These are phyloP conservation scores for Oconnorella tubifera DNA, from an alignment of 2,888 invertebrate species.

Conservation along the genomic window DNA sequence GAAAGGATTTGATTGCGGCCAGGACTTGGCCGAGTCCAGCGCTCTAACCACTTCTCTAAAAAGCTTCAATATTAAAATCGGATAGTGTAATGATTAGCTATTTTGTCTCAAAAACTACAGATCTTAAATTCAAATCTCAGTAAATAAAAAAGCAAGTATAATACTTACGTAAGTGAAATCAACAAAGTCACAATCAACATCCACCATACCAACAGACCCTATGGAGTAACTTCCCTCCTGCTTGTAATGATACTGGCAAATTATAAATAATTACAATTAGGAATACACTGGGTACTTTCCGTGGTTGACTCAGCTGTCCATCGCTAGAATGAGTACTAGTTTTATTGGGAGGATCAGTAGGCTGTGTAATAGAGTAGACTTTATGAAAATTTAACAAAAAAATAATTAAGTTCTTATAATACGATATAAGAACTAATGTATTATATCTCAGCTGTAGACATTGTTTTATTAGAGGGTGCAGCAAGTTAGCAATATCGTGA, in stretches of 20 bases:
- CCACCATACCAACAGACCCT: slow-evolving; percentile 90
- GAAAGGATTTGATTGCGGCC: too few species aligned
- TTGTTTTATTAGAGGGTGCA: too few species aligned
- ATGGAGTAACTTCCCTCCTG: slow-evolving; percentile 91
- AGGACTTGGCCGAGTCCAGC: too few species aligned
- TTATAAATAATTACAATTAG: slow-evolving; percentile 27
- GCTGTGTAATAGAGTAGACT: background rate
- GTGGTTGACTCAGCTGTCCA: too few species aligned
- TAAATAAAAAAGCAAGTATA: too few species aligned
- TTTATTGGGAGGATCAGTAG: background rate
- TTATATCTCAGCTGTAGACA: too few species aligned
- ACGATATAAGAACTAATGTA: too few species aligned
- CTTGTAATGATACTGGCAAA: slow-evolving; percentile 84
- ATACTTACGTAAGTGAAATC: slow-evolving; percentile 89
- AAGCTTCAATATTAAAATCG: background rate
- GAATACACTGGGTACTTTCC: background rate
- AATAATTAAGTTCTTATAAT: too few species aligned
- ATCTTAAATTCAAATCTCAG: too few species aligned
- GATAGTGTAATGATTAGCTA: background rate
- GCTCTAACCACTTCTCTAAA: too few species aligned
- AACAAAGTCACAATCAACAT: slow-evolving; percentile 95
- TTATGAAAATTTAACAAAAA: too few species aligned
- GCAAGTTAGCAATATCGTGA: too few species aligned
- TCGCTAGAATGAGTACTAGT: background rate
- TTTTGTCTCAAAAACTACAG: background rate